A percentile compares a stretch with the other conserved stretches of the same genome.
phyloP scores from a whole-genome alignment of 2,888 invertebrate genomes.

The Rotaria socialis region DNA sequence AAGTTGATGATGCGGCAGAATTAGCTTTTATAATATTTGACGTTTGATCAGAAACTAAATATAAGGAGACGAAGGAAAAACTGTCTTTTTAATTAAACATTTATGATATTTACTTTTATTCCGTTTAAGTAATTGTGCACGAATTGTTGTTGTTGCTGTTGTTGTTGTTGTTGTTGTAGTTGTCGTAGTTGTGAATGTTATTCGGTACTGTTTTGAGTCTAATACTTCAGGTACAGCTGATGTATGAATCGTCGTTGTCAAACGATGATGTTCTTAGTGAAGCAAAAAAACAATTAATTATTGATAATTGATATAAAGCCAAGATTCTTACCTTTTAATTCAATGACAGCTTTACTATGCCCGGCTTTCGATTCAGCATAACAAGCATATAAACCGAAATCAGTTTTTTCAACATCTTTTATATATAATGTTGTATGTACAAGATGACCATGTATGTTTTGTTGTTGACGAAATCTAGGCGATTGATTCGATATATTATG shows the following conservation, averaged over 20 bases:
- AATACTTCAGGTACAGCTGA: neutral
- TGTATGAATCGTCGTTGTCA: neutral
- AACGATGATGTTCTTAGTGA: neutral
- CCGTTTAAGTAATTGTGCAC: neutral
- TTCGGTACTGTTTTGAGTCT: neutral
- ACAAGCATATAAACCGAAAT: slow-evolving; percentile 12
- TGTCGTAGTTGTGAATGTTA: neutral
- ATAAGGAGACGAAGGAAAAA: too few species aligned
- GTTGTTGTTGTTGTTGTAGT: neutral
- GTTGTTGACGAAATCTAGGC: neutral
- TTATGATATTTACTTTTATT: neutral
- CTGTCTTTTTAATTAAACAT: neutral
- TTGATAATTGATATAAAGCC: too few species aligned
- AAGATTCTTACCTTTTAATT: neutral
- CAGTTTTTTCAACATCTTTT: neutral
- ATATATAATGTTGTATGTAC: neutral
- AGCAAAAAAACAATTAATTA: too few species aligned
- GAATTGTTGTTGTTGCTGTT: neutral
- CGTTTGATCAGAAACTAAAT: neutral
- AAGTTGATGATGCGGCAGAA: neutral
- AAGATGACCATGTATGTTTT: neutral
- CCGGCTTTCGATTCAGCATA: neutral
- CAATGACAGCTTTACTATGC: neutral
- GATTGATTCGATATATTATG: neutral
- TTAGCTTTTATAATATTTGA: neutral